Percentiles rank a stretch among this genome's conserved stretches.
Evolutionary conservation across 2,113 vertebrate genomes (phyloP).

Genomic region (Silurus asotus): DNA sequence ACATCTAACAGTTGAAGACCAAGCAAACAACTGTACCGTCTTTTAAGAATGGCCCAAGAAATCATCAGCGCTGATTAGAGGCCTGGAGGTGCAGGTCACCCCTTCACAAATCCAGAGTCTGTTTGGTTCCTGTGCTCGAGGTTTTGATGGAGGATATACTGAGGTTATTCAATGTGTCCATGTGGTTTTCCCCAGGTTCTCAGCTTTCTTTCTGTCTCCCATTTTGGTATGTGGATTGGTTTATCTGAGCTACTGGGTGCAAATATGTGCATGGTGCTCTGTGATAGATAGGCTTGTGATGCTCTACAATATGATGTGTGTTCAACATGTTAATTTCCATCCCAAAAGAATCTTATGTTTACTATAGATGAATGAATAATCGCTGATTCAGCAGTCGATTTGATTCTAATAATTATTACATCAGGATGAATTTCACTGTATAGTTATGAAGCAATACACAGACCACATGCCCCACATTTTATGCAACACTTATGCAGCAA

Average conservation of each 20-base stretch:
- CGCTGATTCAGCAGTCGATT: neutral
- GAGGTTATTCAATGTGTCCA: neutral
- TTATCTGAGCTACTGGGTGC: neutral
- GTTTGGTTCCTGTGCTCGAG: neutral
- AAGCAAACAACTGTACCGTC: constrained; percentile 1
- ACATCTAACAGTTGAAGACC: neutral
- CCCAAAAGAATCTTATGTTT: too few relatives aligned
- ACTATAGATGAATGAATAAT: neutral
- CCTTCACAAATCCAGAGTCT: neutral
- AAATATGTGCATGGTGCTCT: neutral
- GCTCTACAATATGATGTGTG: neutral
- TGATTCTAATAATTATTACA: neutral
- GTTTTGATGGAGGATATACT: neutral
- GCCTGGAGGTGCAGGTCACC: neutral
- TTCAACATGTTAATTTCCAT: too few relatives aligned
- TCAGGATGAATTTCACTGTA: neutral
- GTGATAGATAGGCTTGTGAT: neutral
- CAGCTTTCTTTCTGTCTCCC: neutral
- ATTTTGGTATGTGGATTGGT: neutral
- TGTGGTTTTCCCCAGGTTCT: neutral
- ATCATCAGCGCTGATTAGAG: neutral
- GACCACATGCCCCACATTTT: neutral
- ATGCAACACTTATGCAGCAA: neutral
- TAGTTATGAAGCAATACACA: neutral
- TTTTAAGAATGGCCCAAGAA: neutral